Evolutionary conservation across 2,113 vertebrate genomes (phyloP).

Genomic region (Hylia prasina): DNA sequence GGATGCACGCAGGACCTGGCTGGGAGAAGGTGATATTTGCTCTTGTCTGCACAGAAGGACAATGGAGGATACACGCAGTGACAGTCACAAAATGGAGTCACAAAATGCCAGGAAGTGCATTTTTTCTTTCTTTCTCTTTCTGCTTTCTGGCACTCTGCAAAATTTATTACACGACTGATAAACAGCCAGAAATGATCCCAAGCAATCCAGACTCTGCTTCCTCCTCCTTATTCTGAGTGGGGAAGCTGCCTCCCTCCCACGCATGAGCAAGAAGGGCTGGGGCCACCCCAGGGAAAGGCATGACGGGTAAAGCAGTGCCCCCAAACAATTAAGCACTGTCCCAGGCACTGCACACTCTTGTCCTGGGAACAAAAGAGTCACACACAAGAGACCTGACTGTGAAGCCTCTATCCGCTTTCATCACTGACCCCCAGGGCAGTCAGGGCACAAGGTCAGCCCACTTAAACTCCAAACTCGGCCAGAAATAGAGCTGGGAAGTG

Average conservation of each 20-base stretch:
- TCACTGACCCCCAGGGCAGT: slow-evolving; percentile 69
- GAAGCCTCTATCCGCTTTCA: slow-evolving; percentile 72
- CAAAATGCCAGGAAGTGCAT: background rate
- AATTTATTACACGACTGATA: background rate
- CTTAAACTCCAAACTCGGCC: slow-evolving; percentile 51
- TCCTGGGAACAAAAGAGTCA: slow-evolving; percentile 64
- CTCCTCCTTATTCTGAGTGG: slow-evolving; percentile 16
- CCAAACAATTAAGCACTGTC: slow-evolving; percentile 75
- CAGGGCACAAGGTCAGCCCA: slow-evolving; percentile 72
- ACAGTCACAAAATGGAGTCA: background rate
- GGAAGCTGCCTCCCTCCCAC: slow-evolving; percentile 58
- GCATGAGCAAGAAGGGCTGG: slow-evolving; percentile 49
- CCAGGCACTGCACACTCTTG: slow-evolving; percentile 54
- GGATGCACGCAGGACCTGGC: background rate
- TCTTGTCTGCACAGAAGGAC: background rate
- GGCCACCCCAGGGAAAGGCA: slow-evolving; percentile 41
- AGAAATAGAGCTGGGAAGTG: slow-evolving; percentile 69
- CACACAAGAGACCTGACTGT: slow-evolving; percentile 69
- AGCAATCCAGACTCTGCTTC: background rate
- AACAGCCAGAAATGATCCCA: background rate
- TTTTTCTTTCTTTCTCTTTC: background rate
- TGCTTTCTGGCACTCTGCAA: background rate
- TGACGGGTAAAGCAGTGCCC: slow-evolving; percentile 56
- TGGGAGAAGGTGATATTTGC: background rate
- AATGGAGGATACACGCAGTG: background rate